Conservation (phyloP, 2,797 vertebrate genomes). For the Eulemur albifrons region DNA sequence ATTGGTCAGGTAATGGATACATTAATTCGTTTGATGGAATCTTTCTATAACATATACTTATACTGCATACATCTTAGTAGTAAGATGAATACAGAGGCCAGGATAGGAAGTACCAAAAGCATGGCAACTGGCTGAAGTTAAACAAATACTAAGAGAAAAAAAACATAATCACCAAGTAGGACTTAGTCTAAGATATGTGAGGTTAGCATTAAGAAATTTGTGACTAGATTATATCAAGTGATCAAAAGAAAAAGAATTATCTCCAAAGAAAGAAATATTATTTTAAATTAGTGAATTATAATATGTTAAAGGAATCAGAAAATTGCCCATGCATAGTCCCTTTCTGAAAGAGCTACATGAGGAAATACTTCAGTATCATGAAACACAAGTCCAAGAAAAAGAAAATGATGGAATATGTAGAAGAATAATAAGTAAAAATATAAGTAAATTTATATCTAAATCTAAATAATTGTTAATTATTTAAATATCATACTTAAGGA, state of each 20-base stretch:
- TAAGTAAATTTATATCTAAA: conserved; percentile 12
- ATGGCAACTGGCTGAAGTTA: background rate
- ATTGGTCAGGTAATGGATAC: background rate
- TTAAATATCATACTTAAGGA: background rate
- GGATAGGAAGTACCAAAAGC: background rate
- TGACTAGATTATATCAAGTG: background rate
- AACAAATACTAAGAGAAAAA: background rate
- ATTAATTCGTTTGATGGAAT: background rate
- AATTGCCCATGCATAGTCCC: background rate
- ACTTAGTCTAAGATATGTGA: background rate
- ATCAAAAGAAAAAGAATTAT: background rate
- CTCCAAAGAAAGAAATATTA: background rate
- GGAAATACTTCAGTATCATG: background rate
- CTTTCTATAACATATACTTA: background rate
- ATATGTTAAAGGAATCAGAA: background rate
- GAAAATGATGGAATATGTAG: background rate
- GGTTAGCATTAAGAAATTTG: background rate
- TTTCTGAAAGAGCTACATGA: background rate
- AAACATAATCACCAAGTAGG: background rate
- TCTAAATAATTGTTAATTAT: background rate
- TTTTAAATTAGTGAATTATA: background rate
- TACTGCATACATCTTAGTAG: background rate
- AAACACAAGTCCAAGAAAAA: background rate
- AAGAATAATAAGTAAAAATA: background rate
- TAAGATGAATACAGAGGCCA: background rate